Percentiles rank a stretch among this genome's conserved stretches.
phyloP scores from a whole-genome alignment of 2,113 vertebrate species.

The Camelus dromedarius region DNA sequence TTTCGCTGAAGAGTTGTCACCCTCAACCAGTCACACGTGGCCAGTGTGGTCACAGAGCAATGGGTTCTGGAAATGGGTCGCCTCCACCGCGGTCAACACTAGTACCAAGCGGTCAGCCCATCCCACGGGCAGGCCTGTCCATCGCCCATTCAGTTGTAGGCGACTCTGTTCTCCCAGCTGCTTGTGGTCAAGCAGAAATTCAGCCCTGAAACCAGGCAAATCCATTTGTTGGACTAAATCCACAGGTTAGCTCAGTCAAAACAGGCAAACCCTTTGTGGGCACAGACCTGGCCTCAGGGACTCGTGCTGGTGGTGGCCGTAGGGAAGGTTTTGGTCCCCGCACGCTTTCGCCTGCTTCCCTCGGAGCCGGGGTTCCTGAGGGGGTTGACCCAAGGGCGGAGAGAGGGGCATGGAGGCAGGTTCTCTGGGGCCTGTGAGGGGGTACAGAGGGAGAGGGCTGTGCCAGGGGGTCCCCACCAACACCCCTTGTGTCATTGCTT shows the following conservation, averaged over 20 bases:
- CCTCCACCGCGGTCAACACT: fast-evolving
- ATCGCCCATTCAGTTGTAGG: fast-evolving
- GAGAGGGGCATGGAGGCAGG: neutral
- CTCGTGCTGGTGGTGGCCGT: neutral
- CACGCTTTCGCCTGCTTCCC: neutral
- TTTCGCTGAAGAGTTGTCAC: neutral
- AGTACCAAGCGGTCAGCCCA: fast-evolving
- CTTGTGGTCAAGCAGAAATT: neutral
- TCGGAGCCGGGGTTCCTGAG: neutral
- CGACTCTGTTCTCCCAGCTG: neutral
- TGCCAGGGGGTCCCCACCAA: neutral
- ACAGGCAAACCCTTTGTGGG: neutral
- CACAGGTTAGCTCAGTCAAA: neutral
- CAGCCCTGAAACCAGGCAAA: neutral
- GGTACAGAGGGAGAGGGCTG: neutral
- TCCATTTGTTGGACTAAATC: neutral
- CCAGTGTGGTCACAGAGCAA: fast-evolving
- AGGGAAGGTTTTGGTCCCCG: neutral
- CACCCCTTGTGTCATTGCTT: conserved; percentile 11
- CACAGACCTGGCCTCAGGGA: fast-evolving
- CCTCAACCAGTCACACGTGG: neutral
- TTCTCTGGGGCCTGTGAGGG: neutral
- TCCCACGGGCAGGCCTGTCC: neutral
- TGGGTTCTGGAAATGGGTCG: fast-evolving
- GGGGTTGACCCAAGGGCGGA: neutral